Evolutionary conservation across 1,140 invertebrate species (phyloP).

Genomic region (Heliconius congener): DNA sequence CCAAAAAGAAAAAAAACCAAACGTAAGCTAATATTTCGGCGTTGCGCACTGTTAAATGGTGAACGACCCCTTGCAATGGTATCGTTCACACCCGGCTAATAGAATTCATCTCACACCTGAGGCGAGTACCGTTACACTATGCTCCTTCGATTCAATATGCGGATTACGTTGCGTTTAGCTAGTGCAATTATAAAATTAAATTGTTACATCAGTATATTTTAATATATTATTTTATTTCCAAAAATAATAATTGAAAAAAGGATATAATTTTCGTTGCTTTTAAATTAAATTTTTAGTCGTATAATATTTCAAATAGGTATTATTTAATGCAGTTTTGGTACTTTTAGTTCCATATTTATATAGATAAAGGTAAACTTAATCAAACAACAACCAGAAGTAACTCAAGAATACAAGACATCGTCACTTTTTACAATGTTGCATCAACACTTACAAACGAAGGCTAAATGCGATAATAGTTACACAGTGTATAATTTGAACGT

Average conservation of each 20-base stretch:
- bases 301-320: background rate
- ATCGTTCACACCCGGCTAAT: constrained; percentile 55
- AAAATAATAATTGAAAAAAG: too few relatives aligned
- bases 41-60: constrained; percentile 31
- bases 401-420: constrained; percentile 18
- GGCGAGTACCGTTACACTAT: constrained; percentile 56
- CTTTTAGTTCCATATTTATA: too few relatives aligned
- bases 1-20: background rate
- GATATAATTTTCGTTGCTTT: background rate
- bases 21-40: background rate
- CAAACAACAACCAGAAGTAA: constrained; percentile 33
- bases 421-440: constrained; percentile 29
- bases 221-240: too few relatives aligned
- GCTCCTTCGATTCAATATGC: constrained; percentile 52
- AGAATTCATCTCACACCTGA: constrained; percentile 69
- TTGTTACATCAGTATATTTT: constrained; percentile 6
- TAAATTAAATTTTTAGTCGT: background rate
- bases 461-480: constrained; percentile 16
- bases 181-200: constrained; percentile 24
- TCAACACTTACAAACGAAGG: constrained; percentile 23
- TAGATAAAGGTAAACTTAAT: background rate
- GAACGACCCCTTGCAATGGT: constrained; percentile 42
- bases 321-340: too few relatives aligned
- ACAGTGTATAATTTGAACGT: constrained; percentile 13
- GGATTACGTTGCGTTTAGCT: constrained; percentile 51